Conservation (phyloP, 2,888 invertebrate species). For the Artemia sp. region DNA sequence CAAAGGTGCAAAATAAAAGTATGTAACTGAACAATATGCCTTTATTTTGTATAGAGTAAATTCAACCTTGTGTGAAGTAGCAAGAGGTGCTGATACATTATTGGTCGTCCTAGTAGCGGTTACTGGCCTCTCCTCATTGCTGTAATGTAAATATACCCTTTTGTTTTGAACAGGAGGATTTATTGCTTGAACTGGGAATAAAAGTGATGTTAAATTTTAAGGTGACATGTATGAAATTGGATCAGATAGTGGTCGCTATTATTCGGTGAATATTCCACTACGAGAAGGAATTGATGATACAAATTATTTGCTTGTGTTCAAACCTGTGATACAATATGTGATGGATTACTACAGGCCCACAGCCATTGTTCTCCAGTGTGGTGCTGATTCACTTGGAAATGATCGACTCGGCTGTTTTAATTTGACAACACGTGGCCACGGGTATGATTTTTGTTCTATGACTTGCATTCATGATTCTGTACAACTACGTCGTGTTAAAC, state of each 20-base stretch:
- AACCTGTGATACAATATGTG: constrained; percentile 72
- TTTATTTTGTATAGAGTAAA: too few relatives aligned
- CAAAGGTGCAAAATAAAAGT: too few relatives aligned
- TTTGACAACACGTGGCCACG: constrained; percentile 81
- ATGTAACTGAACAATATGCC: too few relatives aligned
- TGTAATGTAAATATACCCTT: too few relatives aligned
- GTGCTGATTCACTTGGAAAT: constrained; percentile 90
- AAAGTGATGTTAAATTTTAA: constrained; percentile 18
- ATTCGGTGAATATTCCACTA: constrained; percentile 93
- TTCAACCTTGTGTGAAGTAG: too few relatives aligned
- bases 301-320: constrained; percentile 79
- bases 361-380: constrained; percentile 92
- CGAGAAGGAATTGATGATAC: constrained; percentile 94
- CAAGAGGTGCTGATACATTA: too few relatives aligned
- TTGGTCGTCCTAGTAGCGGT: too few relatives aligned
- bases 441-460: constrained; percentile 33
- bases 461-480: too few relatives aligned
- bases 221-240: constrained; percentile 97
- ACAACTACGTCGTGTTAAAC: too few relatives aligned
- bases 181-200: too few relatives aligned
- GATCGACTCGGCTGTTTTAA: constrained; percentile 93
- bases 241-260: constrained; percentile 83
- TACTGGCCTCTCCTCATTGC: too few relatives aligned
- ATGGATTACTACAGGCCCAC: constrained; percentile 94
- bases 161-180: too few relatives aligned